A percentile compares a stretch with the other conserved stretches of the same genome.
Evolutionary conservation across 2,888 invertebrate species (phyloP).

Genomic region (Nomada hirtipes): DNA sequence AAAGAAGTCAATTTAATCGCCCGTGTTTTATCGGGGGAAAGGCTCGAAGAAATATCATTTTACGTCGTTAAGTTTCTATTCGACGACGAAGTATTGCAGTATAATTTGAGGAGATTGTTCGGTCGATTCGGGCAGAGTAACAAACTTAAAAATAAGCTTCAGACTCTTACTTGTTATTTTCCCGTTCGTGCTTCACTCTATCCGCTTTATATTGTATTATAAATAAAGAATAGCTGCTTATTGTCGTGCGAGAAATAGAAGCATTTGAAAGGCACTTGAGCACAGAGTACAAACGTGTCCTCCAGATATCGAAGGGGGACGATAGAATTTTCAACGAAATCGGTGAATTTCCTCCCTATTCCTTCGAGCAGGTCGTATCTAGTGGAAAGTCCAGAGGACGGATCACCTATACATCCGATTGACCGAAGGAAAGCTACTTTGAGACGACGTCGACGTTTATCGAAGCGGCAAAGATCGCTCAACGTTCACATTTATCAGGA

Average conservation of each 20-base stretch:
- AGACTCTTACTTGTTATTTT: too few species aligned
- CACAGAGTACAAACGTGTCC: background rate
- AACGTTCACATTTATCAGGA: slow-evolving; percentile 73
- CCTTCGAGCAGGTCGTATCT: slow-evolving; percentile 41
- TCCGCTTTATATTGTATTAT: too few species aligned
- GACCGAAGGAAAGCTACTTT: slow-evolving; percentile 61
- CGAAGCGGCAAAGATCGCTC: slow-evolving; percentile 62
- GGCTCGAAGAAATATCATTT: too few species aligned
- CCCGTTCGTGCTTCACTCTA: too few species aligned
- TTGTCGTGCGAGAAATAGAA: background rate
- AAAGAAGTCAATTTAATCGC: too few species aligned
- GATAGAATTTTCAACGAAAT: slow-evolving; percentile 19
- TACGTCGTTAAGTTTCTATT: too few species aligned
- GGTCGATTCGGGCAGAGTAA: too few species aligned
- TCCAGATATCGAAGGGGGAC: background rate
- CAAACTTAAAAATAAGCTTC: too few species aligned
- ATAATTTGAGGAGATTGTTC: too few species aligned
- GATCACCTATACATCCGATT: slow-evolving; percentile 57
- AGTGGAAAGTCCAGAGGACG: slow-evolving; percentile 56
- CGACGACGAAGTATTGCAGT: too few species aligned
- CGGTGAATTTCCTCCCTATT: slow-evolving; percentile 2
- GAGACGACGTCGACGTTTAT: slow-evolving; percentile 62
- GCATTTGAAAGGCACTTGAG: background rate
- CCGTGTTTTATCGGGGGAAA: too few species aligned
- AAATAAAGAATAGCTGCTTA: too few species aligned